phyloP scores from a whole-genome alignment of 1,140 invertebrate genomes.

The Cotesia vestalis region DNA sequence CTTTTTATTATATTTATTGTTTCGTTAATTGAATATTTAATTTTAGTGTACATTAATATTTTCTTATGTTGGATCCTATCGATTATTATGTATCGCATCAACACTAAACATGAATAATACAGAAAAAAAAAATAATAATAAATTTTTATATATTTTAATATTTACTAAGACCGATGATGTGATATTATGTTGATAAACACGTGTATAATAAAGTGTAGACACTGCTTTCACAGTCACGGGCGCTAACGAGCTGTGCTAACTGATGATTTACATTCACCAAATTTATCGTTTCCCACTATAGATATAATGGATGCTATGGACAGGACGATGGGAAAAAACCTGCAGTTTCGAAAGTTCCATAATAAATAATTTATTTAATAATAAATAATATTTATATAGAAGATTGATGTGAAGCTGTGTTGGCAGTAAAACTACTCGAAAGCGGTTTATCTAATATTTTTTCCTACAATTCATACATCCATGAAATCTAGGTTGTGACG shows the following conservation, averaged over 20 bases:
- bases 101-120: not conserved
- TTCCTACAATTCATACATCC: too few relatives aligned
- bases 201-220: not conserved
- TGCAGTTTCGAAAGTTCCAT: not conserved
- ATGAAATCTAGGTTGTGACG: not conserved
- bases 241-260: constrained; percentile 20
- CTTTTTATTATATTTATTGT: too few relatives aligned
- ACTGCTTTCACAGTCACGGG: not conserved
- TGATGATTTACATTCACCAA: constrained; percentile 11
- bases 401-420: not conserved
- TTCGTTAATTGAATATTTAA: too few relatives aligned
- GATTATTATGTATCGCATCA: too few relatives aligned
- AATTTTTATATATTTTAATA: too few relatives aligned
- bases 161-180: not conserved
- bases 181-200: not conserved
- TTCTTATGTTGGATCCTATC: too few relatives aligned
- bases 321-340: constrained; percentile 1
- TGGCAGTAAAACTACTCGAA: too few relatives aligned
- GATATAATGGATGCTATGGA: too few relatives aligned
- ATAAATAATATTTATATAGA: too few relatives aligned
- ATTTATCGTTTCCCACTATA: constrained; percentile 10
- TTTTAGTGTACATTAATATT: too few relatives aligned
- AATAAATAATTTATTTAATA: too few relatives aligned
- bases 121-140: not conserved
- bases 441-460: too few relatives aligned